These are phyloP conservation scores for Ostrea denselamellosa DNA, from an alignment of 1,140 invertebrate genomes.

Conservation along the genomic window DNA sequence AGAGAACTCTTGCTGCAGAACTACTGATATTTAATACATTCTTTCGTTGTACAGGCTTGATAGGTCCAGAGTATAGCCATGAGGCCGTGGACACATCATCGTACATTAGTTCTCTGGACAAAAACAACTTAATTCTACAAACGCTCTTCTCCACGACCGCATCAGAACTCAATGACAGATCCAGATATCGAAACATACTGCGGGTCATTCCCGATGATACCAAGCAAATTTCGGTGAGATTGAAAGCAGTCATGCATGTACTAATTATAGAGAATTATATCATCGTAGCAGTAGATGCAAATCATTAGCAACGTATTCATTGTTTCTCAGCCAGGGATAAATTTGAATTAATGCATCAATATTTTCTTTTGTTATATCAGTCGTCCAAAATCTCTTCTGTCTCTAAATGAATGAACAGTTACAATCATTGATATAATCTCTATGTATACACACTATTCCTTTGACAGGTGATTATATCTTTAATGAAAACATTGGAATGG, in stretches of 20 bases:
- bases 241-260: too few species aligned
- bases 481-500: constrained; percentile 5
- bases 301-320: too few species aligned
- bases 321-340: too few species aligned
- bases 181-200: constrained; percentile 20
- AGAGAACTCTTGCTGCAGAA: background rate
- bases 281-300: too few species aligned
- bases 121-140: constrained; percentile 12
- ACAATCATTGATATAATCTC: too few species aligned
- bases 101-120: background rate
- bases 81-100: constrained; percentile 15
- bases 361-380: too few species aligned
- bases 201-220: constrained; percentile 37
- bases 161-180: background rate
- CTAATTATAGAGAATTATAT: too few species aligned
- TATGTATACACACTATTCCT: background rate
- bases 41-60: background rate
- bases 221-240: constrained; percentile 21
- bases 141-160: constrained; percentile 39
- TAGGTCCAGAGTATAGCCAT: constrained; percentile 40
- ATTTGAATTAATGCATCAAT: too few species aligned
- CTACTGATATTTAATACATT: background rate
- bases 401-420: too few species aligned
- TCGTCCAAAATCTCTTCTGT: too few species aligned
- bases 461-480: constrained; percentile 20